Evolutionary conservation across 2,888 invertebrate genomes (phyloP), one percentile per base, ranked within the genome.

Genomic region (Rotaria socialis): DNA sequence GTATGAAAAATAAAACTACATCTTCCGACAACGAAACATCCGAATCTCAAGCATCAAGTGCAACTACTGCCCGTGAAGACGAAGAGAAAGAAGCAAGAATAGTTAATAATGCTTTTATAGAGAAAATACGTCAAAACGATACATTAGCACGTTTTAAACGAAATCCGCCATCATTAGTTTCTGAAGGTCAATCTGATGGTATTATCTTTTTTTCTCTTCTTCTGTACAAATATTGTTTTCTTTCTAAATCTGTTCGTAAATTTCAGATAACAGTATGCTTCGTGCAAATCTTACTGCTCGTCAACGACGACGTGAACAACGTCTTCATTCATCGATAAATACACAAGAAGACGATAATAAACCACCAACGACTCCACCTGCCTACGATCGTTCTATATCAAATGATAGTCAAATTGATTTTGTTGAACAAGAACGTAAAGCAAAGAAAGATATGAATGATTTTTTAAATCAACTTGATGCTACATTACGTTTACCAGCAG

Each of bases 351-450:
- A 67, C 0, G 67, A 67, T 6, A 35, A 35, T 67, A 19, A 16
- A 35, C 67, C 0, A 0, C 67, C 67, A 35, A 35, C 2, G 2
- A 67, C 67, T 67, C 67, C 67, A 19, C 67, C 67, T 5, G 67
- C 35, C 2, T 67, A 67, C 19, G 67, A 67, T 67, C 67, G 67
- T 67, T 67, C 67, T 16, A 67, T 67, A 67, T 67, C 67, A 11
- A 67, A 67, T 19, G 67, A 67, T 35, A 67, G 67, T 35, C 67
- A 67, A 67, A 67, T 67, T 35, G 67, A 67, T 67, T 5, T 7
- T 67, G 67, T 67, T 5, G 67, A 67, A 67, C 67, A 67, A 67
- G 67, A 67, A 67, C 67, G 67, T 67, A 67, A 67, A 35, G 67
- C 67, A 19, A 35, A 67, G 24, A 14, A 19, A 2, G 67, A 67